Percentiles rank a stretch among this genome's conserved stretches.
Evolutionary conservation across 2,888 invertebrate species (phyloP).

Genomic region (Cordylochernes scorpioides): DNA sequence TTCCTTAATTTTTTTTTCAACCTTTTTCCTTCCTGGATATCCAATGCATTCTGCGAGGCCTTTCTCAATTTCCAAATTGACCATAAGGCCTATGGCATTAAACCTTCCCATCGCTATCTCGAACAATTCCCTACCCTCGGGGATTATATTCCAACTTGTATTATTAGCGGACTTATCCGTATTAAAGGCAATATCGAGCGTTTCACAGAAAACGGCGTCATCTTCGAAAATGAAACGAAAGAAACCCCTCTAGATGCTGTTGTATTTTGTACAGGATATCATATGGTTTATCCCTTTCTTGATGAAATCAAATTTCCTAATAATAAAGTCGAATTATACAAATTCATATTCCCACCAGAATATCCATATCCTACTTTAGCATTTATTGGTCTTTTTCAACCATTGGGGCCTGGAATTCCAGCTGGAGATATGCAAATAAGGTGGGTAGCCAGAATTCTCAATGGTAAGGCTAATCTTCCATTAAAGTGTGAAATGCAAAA

Average conservation of each 20-base stretch:
- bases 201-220: conserved; percentile 17
- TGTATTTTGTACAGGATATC: conserved; percentile 21
- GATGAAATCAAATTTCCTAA: conserved; percentile 14
- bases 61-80: no score
- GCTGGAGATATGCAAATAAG: conserved; percentile 13
- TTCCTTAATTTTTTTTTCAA: no score
- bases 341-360: conserved; percentile 16
- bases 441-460: conserved; percentile 6
- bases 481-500: no score
- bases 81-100: no score
- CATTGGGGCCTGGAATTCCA: conserved; percentile 12
- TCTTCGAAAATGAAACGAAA: conserved; percentile 15
- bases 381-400: conserved; percentile 15
- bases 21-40: no score
- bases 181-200: conserved; percentile 17
- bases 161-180: conserved; percentile 19
- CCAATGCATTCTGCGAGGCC: no score
- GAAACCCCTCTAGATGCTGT: conserved; percentile 20
- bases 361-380: conserved; percentile 15
- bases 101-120: no score
- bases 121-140: conserved; percentile 19
- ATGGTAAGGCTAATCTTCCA: conserved; percentile 5
- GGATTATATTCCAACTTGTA: conserved; percentile 23
- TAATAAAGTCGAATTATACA: conserved; percentile 13
- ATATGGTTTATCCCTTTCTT: conserved; percentile 20